Evolutionary conservation across 53 echinoderm and acorn worm species (phyloP).

Genomic region (Holothuria scabra): DNA sequence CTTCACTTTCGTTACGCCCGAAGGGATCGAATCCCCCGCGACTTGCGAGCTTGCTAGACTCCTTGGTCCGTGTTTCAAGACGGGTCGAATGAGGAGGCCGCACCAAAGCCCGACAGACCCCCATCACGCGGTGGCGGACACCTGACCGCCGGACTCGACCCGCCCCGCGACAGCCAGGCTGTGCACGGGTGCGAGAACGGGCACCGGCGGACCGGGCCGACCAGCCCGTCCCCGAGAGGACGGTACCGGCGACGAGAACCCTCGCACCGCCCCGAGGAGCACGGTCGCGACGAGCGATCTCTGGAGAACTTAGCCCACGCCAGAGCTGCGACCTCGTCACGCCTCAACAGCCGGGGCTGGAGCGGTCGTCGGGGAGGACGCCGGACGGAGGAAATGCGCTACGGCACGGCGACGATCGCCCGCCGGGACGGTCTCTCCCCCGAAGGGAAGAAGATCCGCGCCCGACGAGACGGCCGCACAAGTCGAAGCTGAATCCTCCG

Average conservation of each 20-base stretch:
- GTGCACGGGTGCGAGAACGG: not conserved
- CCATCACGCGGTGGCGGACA: not conserved
- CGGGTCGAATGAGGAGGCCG: constrained; percentile 29
- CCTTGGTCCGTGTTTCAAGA: constrained; percentile 50
- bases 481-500: not conserved
- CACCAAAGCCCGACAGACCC: constrained; percentile 22
- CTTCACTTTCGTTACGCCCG: constrained; percentile 82
- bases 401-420: not conserved
- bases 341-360: not conserved
- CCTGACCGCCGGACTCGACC: not conserved
- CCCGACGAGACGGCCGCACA: too few species aligned
- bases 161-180: constrained; percentile 1
- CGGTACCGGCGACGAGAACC: not conserved
- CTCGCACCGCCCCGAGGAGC: constrained; percentile 18
- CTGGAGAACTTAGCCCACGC: constrained; percentile 24
- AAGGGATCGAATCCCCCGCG: constrained; percentile 59
- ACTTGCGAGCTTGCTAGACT: constrained; percentile 61
- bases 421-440: not conserved
- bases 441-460: too few species aligned
- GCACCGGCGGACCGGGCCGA: not conserved
- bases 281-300: constrained; percentile 53
- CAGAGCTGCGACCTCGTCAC: not conserved
- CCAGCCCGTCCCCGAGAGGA: not conserved
- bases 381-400: not conserved
- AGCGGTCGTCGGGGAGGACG: not conserved